Percentiles rank a stretch among this genome's conserved stretches.
phyloP scores from a whole-genome alignment of 2,888 invertebrate genomes.

The Myopa tessellatipennis region DNA sequence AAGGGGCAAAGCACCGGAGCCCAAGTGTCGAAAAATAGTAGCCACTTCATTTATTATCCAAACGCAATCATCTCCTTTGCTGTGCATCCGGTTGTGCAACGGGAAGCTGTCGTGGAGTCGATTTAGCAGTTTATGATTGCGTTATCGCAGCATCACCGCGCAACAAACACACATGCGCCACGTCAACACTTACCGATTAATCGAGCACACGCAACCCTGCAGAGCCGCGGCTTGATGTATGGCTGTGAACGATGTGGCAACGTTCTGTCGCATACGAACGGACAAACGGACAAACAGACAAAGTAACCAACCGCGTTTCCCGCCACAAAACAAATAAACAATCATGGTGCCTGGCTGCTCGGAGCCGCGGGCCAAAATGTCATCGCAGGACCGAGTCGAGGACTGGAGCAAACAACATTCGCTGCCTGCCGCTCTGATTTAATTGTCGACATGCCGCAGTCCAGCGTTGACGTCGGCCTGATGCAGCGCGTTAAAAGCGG shows the following conservation, averaged over 20 bases:
- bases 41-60: not conserved
- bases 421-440: not conserved
- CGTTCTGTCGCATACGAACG: not conserved
- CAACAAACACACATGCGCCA: not conserved
- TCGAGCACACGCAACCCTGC: no score
- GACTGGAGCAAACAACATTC: not conserved
- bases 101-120: not conserved
- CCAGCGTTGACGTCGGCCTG: not conserved
- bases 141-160: not conserved
- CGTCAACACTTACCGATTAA: not conserved
- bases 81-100: not conserved
- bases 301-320: not conserved
- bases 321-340: conserved; percentile 8
- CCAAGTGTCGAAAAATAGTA: no score
- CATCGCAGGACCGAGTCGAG: not conserved
- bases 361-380: not conserved
- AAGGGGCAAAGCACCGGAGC: no score
- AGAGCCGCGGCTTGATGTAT: no score
- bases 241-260: not conserved
- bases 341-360: not conserved
- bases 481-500: not conserved
- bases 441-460: not conserved
- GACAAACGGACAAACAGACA: not conserved
- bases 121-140: not conserved
- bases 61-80: not conserved